Evolutionary conservation across 2,888 invertebrate genomes (phyloP), one percentile per base, ranked within the genome.

Genomic region (Allolobophora icterica): DNA sequence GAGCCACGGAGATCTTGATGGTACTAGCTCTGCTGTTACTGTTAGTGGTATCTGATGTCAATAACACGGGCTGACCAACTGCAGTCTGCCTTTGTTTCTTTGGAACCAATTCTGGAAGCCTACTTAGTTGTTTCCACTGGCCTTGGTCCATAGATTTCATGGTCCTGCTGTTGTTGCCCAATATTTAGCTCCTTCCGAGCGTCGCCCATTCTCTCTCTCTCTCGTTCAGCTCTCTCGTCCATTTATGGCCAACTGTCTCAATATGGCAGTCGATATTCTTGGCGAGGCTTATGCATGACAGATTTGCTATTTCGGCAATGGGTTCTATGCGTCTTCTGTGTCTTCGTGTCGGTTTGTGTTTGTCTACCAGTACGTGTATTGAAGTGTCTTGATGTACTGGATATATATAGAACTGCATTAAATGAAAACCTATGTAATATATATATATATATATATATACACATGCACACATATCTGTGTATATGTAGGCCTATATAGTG

Each of bases 241-340:
- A 13, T 71, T 71, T 71, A 52, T 71, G 71, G 71, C 19, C 71
- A 71, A 17, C 71, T 71, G 71, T 71, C 30, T 71, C n/a, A 71
- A 71, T n/a, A 71, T n/a, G 71, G n/a, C 71, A 71, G 71, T 71
- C n/a, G 71, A 71, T 71, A n/a, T 71, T 71, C 71, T 71, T 71
- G 30, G 30, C n/a, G n/a, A n/a, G n/a, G 71, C 71, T 8, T 71
- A 30, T 4, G 71, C 71, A n/a, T n/a, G n/a, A n/a, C 71, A n/a
- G n/a, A 71, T n/a, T 71, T 71, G 71, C 71, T 71, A 13, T 71
- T 71, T 71, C n/a, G n/a, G 71, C 71, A 71, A 0, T 71, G 71
- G 30, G 71, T 71, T 30, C 71, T 71, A 71, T 45, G 45, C 19
- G 45, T 45, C 1, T 5, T 45, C 8, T 71, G n/a, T 71, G 71